Evolutionary conservation across 2,797 vertebrate genomes (phyloP).

Genomic region (Galagoides demidoff): DNA sequence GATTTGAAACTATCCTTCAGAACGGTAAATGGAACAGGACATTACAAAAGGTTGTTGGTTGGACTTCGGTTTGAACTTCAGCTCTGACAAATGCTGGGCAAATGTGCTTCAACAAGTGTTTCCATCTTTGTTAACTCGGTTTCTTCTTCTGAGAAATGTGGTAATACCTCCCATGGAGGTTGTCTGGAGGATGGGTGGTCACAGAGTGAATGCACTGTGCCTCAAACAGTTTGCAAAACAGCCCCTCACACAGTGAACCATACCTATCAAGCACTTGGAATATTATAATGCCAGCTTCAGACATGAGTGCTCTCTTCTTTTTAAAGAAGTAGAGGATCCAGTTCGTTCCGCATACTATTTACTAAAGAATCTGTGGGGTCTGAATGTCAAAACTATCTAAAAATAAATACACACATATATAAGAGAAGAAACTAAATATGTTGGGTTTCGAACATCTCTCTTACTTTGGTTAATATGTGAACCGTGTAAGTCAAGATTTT

Average conservation of each 20-base stretch:
- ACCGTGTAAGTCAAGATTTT: background rate
- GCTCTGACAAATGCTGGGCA: background rate
- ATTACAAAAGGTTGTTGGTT: background rate
- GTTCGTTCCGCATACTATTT: background rate
- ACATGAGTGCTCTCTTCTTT: background rate
- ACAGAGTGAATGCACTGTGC: background rate
- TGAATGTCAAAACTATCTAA: background rate
- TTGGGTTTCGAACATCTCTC: background rate
- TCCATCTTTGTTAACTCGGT: background rate
- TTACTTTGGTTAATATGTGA: background rate
- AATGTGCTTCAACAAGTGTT: background rate
- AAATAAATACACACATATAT: background rate
- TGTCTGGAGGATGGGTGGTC: background rate
- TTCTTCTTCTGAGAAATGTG: background rate
- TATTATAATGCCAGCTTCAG: background rate
- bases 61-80: background rate
- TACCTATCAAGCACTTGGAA: background rate
- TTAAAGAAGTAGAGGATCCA: background rate
- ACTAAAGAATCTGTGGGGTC: background rate
- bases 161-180: background rate
- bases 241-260: background rate
- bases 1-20: constrained; percentile 4
- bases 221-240: background rate
- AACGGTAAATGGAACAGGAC: background rate
- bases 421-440: background rate